Evolutionary conservation across 1,140 invertebrate species (phyloP), one percentile per base, ranked within the genome.

Genomic region (Drosophila mojavensis): DNA sequence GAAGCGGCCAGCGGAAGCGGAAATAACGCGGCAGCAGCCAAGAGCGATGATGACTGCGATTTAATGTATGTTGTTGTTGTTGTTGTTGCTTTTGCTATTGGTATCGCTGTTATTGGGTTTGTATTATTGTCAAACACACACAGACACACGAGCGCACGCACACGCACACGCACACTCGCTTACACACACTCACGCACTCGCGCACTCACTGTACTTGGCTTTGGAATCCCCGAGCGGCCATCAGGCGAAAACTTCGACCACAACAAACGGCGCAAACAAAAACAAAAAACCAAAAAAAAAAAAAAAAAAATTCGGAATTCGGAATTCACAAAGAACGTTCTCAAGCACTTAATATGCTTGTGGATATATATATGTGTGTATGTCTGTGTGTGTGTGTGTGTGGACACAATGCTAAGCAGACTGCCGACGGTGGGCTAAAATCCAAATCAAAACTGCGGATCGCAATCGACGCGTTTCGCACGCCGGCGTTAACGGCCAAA

Each of bases 1-100:
- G 58, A 4, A 28, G 51, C 65, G 51, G 28, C 51, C 43, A 45
- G 26, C 74, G 78, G 78, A 81, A 70, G 30, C 79, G 69, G 73
- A 78, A 65, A 68, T 72, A 65, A 56, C 63, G 60, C 68, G 66
- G 48, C 56, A 48, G 28, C 63, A 28, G 60, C 33, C 64, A 54
- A 53, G 63, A 48, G 54, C 53, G 53, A 36, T 28, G 13, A 15
- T 24, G 50, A 53, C 50, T n/a, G 5, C 26, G 50, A 33, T 17
- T 54, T 15, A 15, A 26, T 13, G 36, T 61, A 48, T 24, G 20
- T 11, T 53, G n/a, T 73, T 67, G 47, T 36, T 55, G 30, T 47
- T 39, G 24, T 7, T 3, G 20, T 30, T 59, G 11, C 10, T 50
- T 17, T 17, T 17, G 17, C 1, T 17, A 17, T 17, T 17, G 17